Conservation (phyloP, 2,797 vertebrate genomes). For the Buphagus erythrorhynchus region DNA sequence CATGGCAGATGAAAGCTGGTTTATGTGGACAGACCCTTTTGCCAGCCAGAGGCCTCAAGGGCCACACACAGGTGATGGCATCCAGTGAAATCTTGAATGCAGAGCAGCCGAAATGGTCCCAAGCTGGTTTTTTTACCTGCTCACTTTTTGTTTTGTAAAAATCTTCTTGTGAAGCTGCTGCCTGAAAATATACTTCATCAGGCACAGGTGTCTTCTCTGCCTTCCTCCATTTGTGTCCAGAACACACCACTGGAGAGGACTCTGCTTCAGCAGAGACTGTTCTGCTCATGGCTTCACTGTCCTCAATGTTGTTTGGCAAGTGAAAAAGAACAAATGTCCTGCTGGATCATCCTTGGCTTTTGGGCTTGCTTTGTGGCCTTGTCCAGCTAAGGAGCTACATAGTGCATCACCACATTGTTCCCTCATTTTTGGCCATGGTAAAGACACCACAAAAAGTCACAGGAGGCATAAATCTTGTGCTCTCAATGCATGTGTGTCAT, state of each 20-base stretch:
- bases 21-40: neutral
- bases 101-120: neutral
- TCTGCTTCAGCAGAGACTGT: neutral
- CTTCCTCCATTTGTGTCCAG: neutral
- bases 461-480: neutral
- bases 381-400: neutral
- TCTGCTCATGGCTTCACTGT: neutral
- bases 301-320: neutral
- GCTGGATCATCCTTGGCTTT: neutral
- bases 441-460: neutral
- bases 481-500: neutral
- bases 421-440: neutral
- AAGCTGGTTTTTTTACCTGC: neutral
- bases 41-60: neutral
- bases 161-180: neutral
- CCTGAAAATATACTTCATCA: neutral
- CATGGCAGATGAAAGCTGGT: conserved; percentile 26
- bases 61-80: conserved; percentile 1
- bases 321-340: neutral
- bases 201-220: neutral
- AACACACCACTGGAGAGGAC: neutral
- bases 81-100: neutral
- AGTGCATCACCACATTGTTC: neutral
- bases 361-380: neutral
- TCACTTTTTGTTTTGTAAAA: neutral